Percentiles rank a stretch among this genome's conserved stretches.
These are phyloP conservation scores for Drosophila mettleri DNA, from an alignment of 2,888 invertebrate genomes.

Conservation along the genomic window DNA sequence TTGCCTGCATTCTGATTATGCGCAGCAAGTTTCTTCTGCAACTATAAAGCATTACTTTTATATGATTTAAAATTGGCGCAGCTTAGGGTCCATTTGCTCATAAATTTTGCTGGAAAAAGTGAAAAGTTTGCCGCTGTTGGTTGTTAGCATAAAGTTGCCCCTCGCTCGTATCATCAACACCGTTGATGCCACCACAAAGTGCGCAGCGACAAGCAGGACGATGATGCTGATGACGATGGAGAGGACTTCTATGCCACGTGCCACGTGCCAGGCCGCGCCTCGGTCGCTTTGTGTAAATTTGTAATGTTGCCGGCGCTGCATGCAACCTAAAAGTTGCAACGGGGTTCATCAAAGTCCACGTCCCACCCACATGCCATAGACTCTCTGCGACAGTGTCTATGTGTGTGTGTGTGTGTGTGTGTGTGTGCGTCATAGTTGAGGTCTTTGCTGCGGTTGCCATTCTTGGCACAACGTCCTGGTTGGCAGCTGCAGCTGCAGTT, in stretches of 20 bases:
- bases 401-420: background rate
- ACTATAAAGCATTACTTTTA: background rate
- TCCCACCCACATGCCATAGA: slow-evolving; percentile 6
- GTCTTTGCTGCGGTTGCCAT: slow-evolving; percentile 74
- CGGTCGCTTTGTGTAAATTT: slow-evolving; percentile 57
- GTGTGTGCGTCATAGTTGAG: slow-evolving; percentile 58
- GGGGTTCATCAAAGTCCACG: slow-evolving; percentile 64
- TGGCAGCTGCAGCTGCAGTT: slow-evolving; percentile 35
- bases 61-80: background rate
- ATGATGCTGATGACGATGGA: slow-evolving; percentile 36
- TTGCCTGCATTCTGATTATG: background rate
- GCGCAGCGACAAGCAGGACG: slow-evolving; percentile 36
- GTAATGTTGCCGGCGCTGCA: slow-evolving; percentile 53
- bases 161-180: slow-evolving; percentile 8
- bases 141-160: slow-evolving; percentile 1
- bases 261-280: slow-evolving; percentile 58
- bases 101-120: slow-evolving; percentile 2
- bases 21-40: background rate
- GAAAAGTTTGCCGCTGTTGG: slow-evolving; percentile 16
- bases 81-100: slow-evolving; percentile 5
- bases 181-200: slow-evolving; percentile 43
- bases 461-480: slow-evolving; percentile 65
- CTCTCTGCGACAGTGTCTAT: background rate
- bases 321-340: slow-evolving; percentile 58
- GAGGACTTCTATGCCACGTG: slow-evolving; percentile 33